These are phyloP conservation scores for Celastrina argiolus DNA, from an alignment of 2,888 invertebrate species.

Conservation along the genomic window DNA sequence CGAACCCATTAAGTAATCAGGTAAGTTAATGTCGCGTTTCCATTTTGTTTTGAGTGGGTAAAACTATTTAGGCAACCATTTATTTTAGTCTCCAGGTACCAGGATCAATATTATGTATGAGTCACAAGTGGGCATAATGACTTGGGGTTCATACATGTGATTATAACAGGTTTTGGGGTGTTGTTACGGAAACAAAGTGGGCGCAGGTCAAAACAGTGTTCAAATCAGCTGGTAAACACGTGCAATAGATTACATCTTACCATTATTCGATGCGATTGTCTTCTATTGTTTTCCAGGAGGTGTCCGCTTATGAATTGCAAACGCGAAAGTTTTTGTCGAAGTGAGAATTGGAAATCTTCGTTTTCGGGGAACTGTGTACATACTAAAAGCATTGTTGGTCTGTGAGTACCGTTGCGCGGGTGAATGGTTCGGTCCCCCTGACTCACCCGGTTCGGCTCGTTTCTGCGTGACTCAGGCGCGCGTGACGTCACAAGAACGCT, in stretches of 20 bases:
- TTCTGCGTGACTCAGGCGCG: slow-evolving; percentile 23
- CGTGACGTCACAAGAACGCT: slow-evolving; percentile 26
- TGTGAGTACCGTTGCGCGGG: neutral
- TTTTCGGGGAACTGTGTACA: neutral
- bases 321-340: neutral
- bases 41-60: neutral
- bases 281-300: neutral
- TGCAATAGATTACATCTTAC: neutral
- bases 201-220: neutral
- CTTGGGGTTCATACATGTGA: neutral
- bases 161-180: neutral
- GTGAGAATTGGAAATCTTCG: neutral
- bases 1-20: neutral
- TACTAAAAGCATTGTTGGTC: neutral
- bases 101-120: neutral
- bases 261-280: neutral
- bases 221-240: neutral
- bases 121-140: neutral
- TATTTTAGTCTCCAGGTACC: neutral
- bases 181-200: slow-evolving; percentile 1
- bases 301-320: neutral
- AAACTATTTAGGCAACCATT: neutral
- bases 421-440: slow-evolving; percentile 26
- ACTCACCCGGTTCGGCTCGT: neutral
- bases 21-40: neutral